Evolutionary conservation across 2,888 invertebrate genomes (phyloP).

Genomic region (Anoplius nigerrimus): DNA sequence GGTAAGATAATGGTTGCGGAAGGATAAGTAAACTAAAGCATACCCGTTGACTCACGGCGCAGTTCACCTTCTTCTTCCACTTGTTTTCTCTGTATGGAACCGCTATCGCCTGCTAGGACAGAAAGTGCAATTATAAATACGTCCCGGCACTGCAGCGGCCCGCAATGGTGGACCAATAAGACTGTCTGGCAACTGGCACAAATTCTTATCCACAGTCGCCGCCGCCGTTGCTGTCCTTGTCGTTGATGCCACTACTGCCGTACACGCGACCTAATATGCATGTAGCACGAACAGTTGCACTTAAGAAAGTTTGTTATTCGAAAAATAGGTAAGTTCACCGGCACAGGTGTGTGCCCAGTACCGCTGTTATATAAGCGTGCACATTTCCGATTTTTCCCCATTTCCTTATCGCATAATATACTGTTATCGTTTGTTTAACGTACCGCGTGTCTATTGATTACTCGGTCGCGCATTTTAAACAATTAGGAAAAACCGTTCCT

Average conservation of each 20-base stretch:
- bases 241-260: slow-evolving; percentile 6
- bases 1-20: slow-evolving; percentile 45
- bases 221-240: too few relatives aligned
- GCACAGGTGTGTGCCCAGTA: slow-evolving; percentile 48
- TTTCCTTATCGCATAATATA: slow-evolving; percentile 41
- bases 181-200: slow-evolving; percentile 8
- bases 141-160: slow-evolving; percentile 37
- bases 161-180: slow-evolving; percentile 26
- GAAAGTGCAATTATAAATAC: slow-evolving; percentile 66
- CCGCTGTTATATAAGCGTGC: slow-evolving; percentile 33
- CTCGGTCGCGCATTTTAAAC: background rate
- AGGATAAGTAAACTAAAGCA: slow-evolving; percentile 29
- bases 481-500: slow-evolving; percentile 12
- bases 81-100: slow-evolving; percentile 64
- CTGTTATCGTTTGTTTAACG: slow-evolving; percentile 27
- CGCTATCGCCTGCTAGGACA: slow-evolving; percentile 59
- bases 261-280: slow-evolving; percentile 39
- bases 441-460: too few relatives aligned
- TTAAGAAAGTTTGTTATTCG: slow-evolving; percentile 19
- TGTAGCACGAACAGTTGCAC: slow-evolving; percentile 15
- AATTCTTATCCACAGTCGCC: slow-evolving; percentile 28
- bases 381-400: slow-evolving; percentile 41
- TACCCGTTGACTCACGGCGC: slow-evolving; percentile 48
- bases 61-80: slow-evolving; percentile 38
- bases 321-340: slow-evolving; percentile 8